phyloP scores from a whole-genome alignment of 2,113 vertebrate species.

The Salvelinus alpinus region DNA sequence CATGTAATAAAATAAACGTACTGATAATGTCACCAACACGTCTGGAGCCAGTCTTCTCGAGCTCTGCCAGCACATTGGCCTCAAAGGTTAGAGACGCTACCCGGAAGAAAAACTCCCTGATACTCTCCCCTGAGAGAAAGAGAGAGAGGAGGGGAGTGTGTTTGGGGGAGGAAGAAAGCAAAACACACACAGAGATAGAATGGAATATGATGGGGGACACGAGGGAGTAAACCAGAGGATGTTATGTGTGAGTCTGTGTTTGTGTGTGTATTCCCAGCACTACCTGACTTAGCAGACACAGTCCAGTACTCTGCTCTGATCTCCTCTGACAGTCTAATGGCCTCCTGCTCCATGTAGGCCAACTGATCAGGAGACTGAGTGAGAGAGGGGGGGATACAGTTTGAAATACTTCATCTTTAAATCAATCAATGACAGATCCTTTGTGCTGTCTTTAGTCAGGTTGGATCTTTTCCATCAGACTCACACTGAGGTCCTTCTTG shows the following conservation, averaged over 20 bases:
- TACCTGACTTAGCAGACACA: conserved; percentile 92
- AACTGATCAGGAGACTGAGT: conserved; percentile 84
- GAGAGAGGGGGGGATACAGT: neutral
- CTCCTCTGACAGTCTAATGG: conserved; percentile 88
- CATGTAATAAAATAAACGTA: conserved; percentile 72
- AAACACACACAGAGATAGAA: no score
- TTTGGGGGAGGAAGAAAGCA: neutral
- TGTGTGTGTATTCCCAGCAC: conserved; percentile 25
- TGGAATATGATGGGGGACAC: neutral
- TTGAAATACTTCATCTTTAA: neutral
- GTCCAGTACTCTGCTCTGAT: conserved; percentile 95
- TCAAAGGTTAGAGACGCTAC: conserved; percentile 92
- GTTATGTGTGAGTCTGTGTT: neutral
- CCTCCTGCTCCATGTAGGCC: conserved; percentile 82
- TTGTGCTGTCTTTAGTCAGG: neutral
- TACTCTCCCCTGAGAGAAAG: conserved; percentile 80
- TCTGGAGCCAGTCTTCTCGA: conserved; percentile 82
- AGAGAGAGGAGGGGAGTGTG: neutral
- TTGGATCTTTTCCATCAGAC: conserved; percentile 48
- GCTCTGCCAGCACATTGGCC: conserved; percentile 83
- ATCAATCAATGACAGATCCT: neutral
- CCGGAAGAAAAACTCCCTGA: conserved; percentile 90
- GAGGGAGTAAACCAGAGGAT: neutral
- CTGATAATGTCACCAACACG: conserved; percentile 84
- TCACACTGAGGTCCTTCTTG: conserved; percentile 94